Base-by-base conservation (phyloP, 1,140 invertebrate species). In the Pseudomyrmex sp. region DNA sequence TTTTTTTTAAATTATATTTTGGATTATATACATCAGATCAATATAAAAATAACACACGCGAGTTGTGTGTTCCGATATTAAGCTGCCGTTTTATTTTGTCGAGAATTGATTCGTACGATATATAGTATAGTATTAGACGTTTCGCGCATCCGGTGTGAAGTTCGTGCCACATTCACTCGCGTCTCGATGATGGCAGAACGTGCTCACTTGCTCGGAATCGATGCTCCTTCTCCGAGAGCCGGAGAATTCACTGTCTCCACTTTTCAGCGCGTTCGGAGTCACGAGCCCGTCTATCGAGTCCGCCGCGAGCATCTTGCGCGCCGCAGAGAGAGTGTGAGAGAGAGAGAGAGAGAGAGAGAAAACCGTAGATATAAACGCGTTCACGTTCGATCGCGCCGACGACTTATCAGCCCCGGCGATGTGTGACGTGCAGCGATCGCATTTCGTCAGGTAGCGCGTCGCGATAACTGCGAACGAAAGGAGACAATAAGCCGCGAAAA, bases 241-340 rank as follows among this genome's bases (percentile, higher is more conserved):
- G 20, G 46, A 48, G 76, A 80, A 80, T 80, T 80, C 76, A 80
- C 76, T 80, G 76, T 72, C 54, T 70, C 52, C 76, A 59, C 66
- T 80, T 72, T 80, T 72, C 76, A 80, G 44, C 65, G 54, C 63
- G 76, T 70, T 70, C 52, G 66, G 61, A 80, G 76, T 79, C 65
- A 59, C 65, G 76, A 59, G 44, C 58, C 35, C 23, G 66, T 80
- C 76, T 80, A 79, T 79, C 76, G 65, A 79, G 15, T 70, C 65
- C 48, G 76, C 66, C 66, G 66, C 66, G 66, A 80, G 23, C 66
- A 80, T 50, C 66, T 79, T 80, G 66, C 66, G 23, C 54, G 20
- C 13, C 44, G 15, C n/a, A 59, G 58, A 59, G 7, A 59, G 23
- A 26, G 23, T 2, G 26, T 46, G 54, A 72, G 52, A 58, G n/a